Conservation (phyloP, 2,113 vertebrate species). For the Bufo bufo region DNA sequence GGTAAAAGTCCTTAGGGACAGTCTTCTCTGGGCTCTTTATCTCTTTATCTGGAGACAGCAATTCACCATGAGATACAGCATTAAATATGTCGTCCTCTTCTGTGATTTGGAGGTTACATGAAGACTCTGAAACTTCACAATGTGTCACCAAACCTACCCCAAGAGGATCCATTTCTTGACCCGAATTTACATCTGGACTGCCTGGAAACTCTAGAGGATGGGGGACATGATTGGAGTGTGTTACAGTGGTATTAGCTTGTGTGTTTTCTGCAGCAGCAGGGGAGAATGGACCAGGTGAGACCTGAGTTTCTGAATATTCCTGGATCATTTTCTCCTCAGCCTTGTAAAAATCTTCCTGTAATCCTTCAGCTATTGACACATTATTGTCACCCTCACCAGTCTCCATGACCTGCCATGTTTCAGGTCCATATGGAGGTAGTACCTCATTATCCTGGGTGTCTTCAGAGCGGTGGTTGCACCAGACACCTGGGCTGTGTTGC, state of each 20-base stretch:
- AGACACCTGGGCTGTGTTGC: conserved; percentile 60
- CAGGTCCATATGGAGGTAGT: conserved; percentile 58
- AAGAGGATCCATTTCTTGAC: conserved; percentile 37
- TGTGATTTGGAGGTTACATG: neutral
- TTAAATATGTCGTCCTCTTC: neutral
- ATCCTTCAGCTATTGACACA: conserved; percentile 25
- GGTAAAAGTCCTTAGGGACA: conserved; percentile 20
- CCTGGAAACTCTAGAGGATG: neutral
- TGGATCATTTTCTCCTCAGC: neutral
- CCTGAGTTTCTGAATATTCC: neutral
- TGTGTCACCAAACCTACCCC: conserved; percentile 22
- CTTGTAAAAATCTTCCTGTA: conserved; percentile 52
- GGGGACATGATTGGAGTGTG: neutral
- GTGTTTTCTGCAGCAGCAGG: neutral
- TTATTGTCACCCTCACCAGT: conserved; percentile 42
- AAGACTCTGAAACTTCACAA: conserved; percentile 12
- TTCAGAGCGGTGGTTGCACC: conserved; percentile 64
- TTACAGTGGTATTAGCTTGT: neutral
- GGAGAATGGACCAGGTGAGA: neutral
- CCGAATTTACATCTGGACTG: neutral
- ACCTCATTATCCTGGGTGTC: conserved; percentile 62
- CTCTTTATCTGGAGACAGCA: conserved; percentile 15
- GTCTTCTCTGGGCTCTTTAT: conserved; percentile 10
- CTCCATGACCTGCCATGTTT: conserved; percentile 61
- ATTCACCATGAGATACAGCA: neutral